Conservation (phyloP, 2,797 vertebrate species). For the Sebastes cheni region DNA sequence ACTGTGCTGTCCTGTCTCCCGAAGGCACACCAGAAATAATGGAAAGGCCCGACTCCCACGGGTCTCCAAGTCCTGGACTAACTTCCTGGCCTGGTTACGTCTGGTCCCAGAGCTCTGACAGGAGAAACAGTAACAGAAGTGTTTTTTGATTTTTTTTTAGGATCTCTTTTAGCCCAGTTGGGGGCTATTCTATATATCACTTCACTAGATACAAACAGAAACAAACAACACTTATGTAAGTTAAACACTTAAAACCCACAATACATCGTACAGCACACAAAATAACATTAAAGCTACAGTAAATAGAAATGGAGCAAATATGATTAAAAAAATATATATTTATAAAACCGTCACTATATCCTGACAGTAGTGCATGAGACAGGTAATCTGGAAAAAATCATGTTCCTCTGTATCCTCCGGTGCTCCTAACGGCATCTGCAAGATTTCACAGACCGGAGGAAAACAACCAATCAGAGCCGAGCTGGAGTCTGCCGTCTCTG, state of each 20-base stretch:
- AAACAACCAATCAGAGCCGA: too few species aligned
- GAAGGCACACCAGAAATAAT: constrained; percentile 86
- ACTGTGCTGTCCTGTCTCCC: constrained; percentile 80
- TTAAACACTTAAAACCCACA: neutral
- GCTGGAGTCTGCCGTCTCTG: fast-evolving
- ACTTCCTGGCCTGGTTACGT: constrained; percentile 87
- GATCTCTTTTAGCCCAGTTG: neutral
- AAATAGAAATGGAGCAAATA: too few species aligned
- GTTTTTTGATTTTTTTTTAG: neutral
- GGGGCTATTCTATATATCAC: neutral
- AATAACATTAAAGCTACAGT: neutral
- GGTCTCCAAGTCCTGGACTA: constrained; percentile 88
- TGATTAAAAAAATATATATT: too few species aligned
- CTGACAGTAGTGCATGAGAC: too few species aligned
- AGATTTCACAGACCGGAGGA: too few species aligned
- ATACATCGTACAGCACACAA: neutral
- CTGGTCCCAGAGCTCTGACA: constrained; percentile 81
- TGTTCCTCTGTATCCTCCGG: too few species aligned
- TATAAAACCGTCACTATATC: too few species aligned
- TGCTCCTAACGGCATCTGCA: too few species aligned
- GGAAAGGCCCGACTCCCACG: constrained; percentile 89
- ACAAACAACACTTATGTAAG: neutral
- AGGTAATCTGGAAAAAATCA: too few species aligned
- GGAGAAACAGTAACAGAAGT: neutral
- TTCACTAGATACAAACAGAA: neutral